Conservation (phyloP, 2,888 invertebrate species). For the Nomada ferruginata region DNA sequence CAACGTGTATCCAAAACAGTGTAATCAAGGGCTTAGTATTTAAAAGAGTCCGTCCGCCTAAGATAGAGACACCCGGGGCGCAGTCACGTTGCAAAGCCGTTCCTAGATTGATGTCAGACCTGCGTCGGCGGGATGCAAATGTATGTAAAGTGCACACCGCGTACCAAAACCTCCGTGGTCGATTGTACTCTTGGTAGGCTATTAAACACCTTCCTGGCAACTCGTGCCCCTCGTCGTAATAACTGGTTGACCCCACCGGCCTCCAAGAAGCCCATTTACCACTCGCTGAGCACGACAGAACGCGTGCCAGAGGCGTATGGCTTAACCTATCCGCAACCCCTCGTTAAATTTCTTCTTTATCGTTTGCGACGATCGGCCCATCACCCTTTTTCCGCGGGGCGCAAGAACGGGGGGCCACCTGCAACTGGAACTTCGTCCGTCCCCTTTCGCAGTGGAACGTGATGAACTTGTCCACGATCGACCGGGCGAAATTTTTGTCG, state of each 20-base stretch:
- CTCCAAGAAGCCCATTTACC: slow-evolving; percentile 55
- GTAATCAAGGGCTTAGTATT: slow-evolving; percentile 16
- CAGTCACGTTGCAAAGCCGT: slow-evolving; percentile 60
- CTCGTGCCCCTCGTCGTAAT: slow-evolving; percentile 70
- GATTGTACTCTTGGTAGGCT: slow-evolving; percentile 81
- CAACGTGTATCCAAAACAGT: slow-evolving; percentile 8
- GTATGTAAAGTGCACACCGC: slow-evolving; percentile 79
- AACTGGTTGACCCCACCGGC: slow-evolving; percentile 52
- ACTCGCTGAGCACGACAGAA: slow-evolving; percentile 46
- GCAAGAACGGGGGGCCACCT: slow-evolving; percentile 50
- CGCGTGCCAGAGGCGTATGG: slow-evolving; percentile 69
- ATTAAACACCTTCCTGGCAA: slow-evolving; percentile 82
- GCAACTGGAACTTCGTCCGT: not conserved
- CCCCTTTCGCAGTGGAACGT: not conserved
- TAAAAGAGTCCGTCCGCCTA: slow-evolving; percentile 56
- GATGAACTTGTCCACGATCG: not conserved
- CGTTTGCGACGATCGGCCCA: slow-evolving; percentile 67
- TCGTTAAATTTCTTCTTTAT: slow-evolving; percentile 81
- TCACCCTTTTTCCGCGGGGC: slow-evolving; percentile 61
- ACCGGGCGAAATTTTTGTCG: slow-evolving; percentile 12
- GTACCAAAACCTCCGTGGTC: slow-evolving; percentile 66
- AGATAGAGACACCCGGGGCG: slow-evolving; percentile 71
- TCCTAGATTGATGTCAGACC: slow-evolving; percentile 70
- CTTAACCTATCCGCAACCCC: slow-evolving; percentile 73
- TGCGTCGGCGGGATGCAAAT: slow-evolving; percentile 80